A percentile compares a stretch with the other conserved stretches of the same genome.
These are phyloP conservation scores for Cecidostiba fungosa DNA, from an alignment of 2,888 invertebrate species.

Conservation along the genomic window DNA sequence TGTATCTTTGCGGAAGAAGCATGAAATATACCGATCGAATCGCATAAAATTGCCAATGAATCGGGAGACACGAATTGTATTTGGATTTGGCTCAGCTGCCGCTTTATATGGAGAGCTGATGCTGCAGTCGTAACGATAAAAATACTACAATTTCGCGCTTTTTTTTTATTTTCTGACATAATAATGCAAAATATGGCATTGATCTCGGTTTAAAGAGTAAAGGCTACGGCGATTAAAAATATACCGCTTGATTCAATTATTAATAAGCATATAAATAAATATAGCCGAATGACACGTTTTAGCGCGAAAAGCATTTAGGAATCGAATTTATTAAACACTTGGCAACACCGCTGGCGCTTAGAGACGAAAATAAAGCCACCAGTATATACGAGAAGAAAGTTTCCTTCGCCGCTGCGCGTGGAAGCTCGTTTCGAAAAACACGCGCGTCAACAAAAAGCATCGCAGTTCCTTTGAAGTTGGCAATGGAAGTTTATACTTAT, in stretches of 20 bases:
- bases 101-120: background rate
- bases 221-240: no score
- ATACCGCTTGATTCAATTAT: no score
- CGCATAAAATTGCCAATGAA: no score
- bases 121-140: background rate
- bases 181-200: no score
- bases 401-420: background rate
- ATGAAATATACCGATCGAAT: background rate
- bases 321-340: slow-evolving; percentile 8
- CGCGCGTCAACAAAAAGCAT: background rate
- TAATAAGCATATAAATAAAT: background rate
- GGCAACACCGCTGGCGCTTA: background rate
- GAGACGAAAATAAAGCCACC: background rate
- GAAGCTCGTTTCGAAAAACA: background rate
- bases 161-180: no score
- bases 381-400: background rate
- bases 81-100: background rate
- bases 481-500: no score
- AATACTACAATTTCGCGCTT: background rate
- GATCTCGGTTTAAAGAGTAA: no score
- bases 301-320: background rate
- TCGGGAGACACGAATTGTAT: background rate
- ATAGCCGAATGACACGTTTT: background rate
- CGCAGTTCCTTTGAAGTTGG: no score
- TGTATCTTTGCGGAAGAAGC: background rate